These are phyloP conservation scores for Archegozetes longisetosus DNA, from an alignment of 1,140 invertebrate genomes.

Conservation along the genomic window DNA sequence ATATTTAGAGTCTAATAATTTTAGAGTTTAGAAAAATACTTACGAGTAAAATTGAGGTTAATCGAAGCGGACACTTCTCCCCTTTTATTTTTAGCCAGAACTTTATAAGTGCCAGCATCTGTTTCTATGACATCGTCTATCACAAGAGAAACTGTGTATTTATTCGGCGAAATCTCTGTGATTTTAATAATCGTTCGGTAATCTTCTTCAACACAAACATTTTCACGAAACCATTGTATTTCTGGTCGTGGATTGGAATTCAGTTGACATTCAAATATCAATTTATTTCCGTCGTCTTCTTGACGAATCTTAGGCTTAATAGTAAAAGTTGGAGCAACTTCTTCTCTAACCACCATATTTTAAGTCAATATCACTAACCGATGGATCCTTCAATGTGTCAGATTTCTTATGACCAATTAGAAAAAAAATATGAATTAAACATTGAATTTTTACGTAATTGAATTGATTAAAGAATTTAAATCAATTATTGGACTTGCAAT, in stretches of 20 bases:
- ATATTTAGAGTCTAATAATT: too few species aligned
- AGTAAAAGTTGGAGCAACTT: constrained; percentile 68
- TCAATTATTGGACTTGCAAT: neutral
- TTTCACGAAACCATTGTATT: constrained; percentile 75
- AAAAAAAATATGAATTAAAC: neutral
- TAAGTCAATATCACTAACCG: neutral
- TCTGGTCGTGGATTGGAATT: constrained; percentile 79
- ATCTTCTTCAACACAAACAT: constrained; percentile 6
- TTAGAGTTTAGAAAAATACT: too few species aligned
- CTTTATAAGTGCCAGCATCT: constrained; percentile 92
- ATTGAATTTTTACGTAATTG: neutral
- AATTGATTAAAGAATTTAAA: neutral
- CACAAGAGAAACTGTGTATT: constrained; percentile 76
- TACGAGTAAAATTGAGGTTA: constrained; percentile 95
- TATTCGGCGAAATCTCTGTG: constrained; percentile 62
- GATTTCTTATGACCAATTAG: neutral
- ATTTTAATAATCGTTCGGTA: constrained; percentile 29
- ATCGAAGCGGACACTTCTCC: constrained; percentile 95
- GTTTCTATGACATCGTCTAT: constrained; percentile 87
- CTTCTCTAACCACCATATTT: constrained; percentile 1
- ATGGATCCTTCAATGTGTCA: neutral
- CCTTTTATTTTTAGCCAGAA: constrained; percentile 92
- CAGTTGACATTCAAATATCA: constrained; percentile 89
- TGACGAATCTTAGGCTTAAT: constrained; percentile 92
- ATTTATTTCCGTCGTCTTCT: constrained; percentile 85